Evolutionary conservation across 2,797 vertebrate genomes (phyloP).

Genomic region (Nothura maculosa): DNA sequence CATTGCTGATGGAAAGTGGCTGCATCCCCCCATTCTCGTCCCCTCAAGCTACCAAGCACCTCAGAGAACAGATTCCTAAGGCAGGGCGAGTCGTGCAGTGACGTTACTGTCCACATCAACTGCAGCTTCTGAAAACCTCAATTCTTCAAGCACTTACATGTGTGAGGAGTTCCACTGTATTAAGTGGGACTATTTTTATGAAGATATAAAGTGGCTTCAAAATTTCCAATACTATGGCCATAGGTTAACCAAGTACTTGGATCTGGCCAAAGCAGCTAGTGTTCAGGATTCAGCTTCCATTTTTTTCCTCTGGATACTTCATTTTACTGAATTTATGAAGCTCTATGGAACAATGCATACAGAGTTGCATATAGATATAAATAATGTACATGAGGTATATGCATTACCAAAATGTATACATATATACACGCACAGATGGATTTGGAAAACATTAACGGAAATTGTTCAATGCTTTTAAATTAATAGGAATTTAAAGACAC

Average conservation of each 20-base stretch:
- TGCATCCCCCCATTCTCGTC: not conserved
- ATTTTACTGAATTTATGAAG: conserved; percentile 59
- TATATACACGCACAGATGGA: conserved; percentile 74
- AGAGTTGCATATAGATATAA: conserved; percentile 40
- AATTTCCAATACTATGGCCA: not conserved
- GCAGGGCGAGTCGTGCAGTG: not conserved
- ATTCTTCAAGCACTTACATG: not conserved
- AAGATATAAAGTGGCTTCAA: not conserved
- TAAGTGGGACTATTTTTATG: not conserved
- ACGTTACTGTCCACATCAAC: not conserved
- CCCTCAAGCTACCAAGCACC: not conserved
- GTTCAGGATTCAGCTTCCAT: not conserved
- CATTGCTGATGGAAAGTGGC: not conserved
- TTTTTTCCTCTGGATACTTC: not conserved
- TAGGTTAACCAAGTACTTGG: not conserved
- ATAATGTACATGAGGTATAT: conserved; percentile 75
- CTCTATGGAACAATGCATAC: conserved; percentile 64
- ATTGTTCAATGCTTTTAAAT: conserved; percentile 75
- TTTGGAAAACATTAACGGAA: conserved; percentile 74
- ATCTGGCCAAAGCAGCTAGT: not conserved
- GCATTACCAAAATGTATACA: conserved; percentile 77
- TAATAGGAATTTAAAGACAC: conserved; percentile 66
- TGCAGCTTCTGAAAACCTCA: not conserved
- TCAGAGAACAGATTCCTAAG: not conserved
- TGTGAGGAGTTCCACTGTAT: not conserved